Percentiles rank a stretch among this genome's conserved stretches.
Evolutionary conservation across 2,888 invertebrate genomes (phyloP).

Genomic region (Clivina fossor): DNA sequence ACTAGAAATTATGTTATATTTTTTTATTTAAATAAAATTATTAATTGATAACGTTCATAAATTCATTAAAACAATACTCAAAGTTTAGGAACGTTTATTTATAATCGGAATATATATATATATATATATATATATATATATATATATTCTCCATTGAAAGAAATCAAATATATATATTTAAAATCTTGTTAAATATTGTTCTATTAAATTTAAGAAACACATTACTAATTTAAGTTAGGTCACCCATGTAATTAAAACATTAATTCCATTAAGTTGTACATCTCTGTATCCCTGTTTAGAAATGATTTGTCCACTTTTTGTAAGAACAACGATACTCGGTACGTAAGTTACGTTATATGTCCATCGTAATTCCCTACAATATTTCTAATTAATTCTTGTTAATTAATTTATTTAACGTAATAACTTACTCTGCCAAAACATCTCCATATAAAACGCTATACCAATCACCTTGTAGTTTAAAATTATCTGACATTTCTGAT

Average conservation of each 20-base stretch:
- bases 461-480: conserved; percentile 44
- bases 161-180: too few species aligned
- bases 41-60: neutral
- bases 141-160: too few species aligned
- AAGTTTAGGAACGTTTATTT: too few species aligned
- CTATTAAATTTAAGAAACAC: too few species aligned
- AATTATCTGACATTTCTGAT: conserved; percentile 40
- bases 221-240: neutral
- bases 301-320: conserved; percentile 40
- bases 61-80: neutral
- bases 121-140: too few species aligned
- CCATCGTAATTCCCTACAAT: conserved; percentile 41
- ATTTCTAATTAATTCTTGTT: neutral
- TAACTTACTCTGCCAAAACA: conserved; percentile 17
- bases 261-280: conserved; percentile 40
- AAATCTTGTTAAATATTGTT: too few species aligned
- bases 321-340: conserved; percentile 42
- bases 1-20: conserved; percentile 5
- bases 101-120: too few species aligned
- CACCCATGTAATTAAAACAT: conserved; percentile 44
- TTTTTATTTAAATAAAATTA: neutral
- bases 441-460: conserved; percentile 42
- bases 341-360: conserved; percentile 40
- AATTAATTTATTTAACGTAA: conserved; percentile 16
- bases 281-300: conserved; percentile 41